These are phyloP conservation scores for Zenarchopterus dispar DNA, from an alignment of 2,797 vertebrate genomes.

Conservation along the genomic window DNA sequence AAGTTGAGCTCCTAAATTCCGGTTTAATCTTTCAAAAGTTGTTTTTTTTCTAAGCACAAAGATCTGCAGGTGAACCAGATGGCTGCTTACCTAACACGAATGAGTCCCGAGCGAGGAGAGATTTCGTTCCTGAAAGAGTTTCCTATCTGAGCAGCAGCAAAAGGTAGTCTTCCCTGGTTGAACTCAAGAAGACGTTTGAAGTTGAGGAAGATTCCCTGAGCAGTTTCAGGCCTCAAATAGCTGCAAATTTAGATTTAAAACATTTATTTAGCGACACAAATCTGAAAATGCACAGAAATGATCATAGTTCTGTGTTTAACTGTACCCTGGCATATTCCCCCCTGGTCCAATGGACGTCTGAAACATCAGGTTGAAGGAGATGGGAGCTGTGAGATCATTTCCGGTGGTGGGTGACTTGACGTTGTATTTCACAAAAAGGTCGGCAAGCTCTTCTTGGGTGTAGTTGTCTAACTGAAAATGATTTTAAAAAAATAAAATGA, in stretches of 20 bases:
- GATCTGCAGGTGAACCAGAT: accelerated
- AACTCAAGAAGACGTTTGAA: constrained; percentile 98
- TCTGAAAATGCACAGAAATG: accelerated
- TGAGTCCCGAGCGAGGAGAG: constrained; percentile 97
- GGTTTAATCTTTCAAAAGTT: neutral
- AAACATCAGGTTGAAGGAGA: constrained; percentile 98
- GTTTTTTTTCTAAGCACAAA: neutral
- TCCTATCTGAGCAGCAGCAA: constrained; percentile 98
- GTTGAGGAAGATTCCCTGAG: constrained; percentile 99
- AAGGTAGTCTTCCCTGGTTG: constrained; percentile 98
- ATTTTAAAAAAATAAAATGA: too few species aligned
- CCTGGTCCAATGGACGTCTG: constrained; percentile 98
- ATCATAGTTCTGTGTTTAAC: neutral
- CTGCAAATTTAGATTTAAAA: constrained; percentile 66
- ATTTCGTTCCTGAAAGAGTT: constrained; percentile 99
- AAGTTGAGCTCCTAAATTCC: neutral
- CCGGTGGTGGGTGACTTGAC: constrained; percentile 95
- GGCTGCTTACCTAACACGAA: constrained; percentile 91
- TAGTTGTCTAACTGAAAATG: constrained; percentile 92
- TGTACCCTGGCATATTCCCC: constrained; percentile 95
- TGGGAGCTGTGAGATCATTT: constrained; percentile 92
- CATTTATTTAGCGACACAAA: neutral
- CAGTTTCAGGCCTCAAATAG: constrained; percentile 98
- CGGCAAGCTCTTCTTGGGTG: constrained; percentile 90
- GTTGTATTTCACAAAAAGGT: constrained; percentile 95